Evolutionary conservation across 2,888 invertebrate species (phyloP), one percentile per base, ranked within the genome.

Genomic region (Orthosia gothica): DNA sequence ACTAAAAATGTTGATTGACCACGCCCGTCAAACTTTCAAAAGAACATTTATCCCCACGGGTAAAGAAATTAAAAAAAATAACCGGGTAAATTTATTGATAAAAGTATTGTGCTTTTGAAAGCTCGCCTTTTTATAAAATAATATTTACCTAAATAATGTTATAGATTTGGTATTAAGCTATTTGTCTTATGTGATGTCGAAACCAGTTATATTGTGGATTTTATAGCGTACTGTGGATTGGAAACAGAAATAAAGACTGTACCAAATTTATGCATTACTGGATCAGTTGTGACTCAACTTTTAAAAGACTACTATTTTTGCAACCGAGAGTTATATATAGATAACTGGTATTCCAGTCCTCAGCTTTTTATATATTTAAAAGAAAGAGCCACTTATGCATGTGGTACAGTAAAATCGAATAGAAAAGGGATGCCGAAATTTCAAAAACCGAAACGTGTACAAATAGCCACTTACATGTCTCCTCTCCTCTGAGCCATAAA

Each of bases 311-410:
- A n/a, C 59, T 81, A 71, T 78, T 67, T 59, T 74, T 76, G 70
- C 57, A 84, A 86, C 68, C 74, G 85, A 47, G 65, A 68, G 18
- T 73, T 87, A 45, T 85, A 84, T 71, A 71, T 81, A n/a, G 85
- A 87, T 66, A 87, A 84, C 61, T 87, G 87, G 84, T 87, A 84
- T 78, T 70, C 80, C 40, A 87, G 84, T 79, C 83, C 85, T 55
- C 59, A 57, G 57, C 67, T 87, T 66, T 88, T 83, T 63, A 70
- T 57, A 32, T 73, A 85, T 80, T 83, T 88, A 64, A 77, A 83
- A 63, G 69, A 83, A 71, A 81, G 55, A 47, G 79, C 13, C 3
- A 86, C 68, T 54, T 87, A 82, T 59, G 84, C 81, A 59, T 87
- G 87, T 76, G 87, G 85, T 50, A 87, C 84, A 32, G 85, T 83